These are phyloP conservation scores for Acyrthosiphon pisum DNA, from an alignment of 1,140 invertebrate genomes.

Conservation along the genomic window DNA sequence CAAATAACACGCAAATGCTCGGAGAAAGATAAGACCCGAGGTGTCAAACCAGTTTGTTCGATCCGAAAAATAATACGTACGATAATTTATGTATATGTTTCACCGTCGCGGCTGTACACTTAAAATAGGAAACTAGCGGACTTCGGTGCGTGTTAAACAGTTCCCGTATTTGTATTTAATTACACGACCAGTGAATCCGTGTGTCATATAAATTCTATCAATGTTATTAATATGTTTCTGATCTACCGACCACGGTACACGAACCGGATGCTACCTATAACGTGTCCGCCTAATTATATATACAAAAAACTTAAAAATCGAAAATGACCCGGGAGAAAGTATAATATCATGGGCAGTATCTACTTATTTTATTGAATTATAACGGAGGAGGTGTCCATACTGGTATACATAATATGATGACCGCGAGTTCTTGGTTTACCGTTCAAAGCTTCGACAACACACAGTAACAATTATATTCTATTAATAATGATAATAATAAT, in stretches of 20 bases:
- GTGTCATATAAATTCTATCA: neutral
- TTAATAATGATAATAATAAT: neutral
- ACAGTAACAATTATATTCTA: neutral
- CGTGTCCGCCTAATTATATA: neutral
- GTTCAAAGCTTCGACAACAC: neutral
- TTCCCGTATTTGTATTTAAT: neutral
- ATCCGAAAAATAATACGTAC: neutral
- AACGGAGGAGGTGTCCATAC: neutral
- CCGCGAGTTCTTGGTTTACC: neutral
- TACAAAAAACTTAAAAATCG: neutral
- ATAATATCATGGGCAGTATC: too few relatives aligned
- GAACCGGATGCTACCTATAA: neutral
- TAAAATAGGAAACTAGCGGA: neutral
- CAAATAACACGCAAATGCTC: neutral
- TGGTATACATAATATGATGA: neutral
- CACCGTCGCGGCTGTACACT: neutral
- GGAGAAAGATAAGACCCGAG: neutral
- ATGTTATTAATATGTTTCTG: neutral
- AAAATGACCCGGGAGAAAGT: neutral
- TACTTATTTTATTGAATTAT: neutral
- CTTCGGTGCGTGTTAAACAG: neutral
- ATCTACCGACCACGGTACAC: neutral
- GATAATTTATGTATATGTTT: conserved; percentile 4
- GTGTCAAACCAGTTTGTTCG: neutral
- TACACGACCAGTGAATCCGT: neutral